Evolutionary conservation across 2,797 vertebrate species (phyloP), one percentile per base, ranked within the genome.

Genomic region (Falco biarmicus): DNA sequence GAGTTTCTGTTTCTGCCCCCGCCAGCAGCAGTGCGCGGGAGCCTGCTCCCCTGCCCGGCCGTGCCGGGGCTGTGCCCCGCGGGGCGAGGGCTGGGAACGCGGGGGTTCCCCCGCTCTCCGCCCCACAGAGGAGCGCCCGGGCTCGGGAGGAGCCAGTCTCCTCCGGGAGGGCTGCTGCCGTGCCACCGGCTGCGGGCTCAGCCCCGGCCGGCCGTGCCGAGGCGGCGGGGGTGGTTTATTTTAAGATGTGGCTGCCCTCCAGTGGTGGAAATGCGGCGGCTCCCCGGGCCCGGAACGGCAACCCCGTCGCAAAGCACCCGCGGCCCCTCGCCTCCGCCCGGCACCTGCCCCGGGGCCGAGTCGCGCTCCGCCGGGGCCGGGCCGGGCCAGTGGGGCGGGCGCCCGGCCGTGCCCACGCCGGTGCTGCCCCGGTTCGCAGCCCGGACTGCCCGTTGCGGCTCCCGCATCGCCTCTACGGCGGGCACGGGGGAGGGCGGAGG

Each of bases 181-280:
- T 3, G 43, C 85, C 28, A 37, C 80, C 71, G 24, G 15, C 61
- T 28, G 64, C 74, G 69, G 74, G 61, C 86, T 77, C n/a, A 39
- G 56, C 31, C 64, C 66, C 57, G 63, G 39, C 70, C 47, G 83
- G 41, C 41, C 41, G 41, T 15, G 41, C 41, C 41, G 41, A 6
- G 41, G 41, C 41, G 41, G 13, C 41, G 41, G 41, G 41, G 41
- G 41, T 43, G 41, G 43, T 16, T 86, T 81, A 54, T 64, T 28
- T 48, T 77, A 89, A 93, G 92, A 94, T 96, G 96, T 97, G 98
- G 96, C 97, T 98, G 98, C 98, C 98, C 98, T 97, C 98, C 97
- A 97, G 98, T 98, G 98, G 98, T 87, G 29, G 75, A 98, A 96
- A 81, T 63, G 93, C 84, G 70, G 91, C 70, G 54, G 64, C 92